Percentiles rank a stretch among this genome's conserved stretches.
Conservation (phyloP, 2,888 invertebrate species). For the Agelastica alni region DNA sequence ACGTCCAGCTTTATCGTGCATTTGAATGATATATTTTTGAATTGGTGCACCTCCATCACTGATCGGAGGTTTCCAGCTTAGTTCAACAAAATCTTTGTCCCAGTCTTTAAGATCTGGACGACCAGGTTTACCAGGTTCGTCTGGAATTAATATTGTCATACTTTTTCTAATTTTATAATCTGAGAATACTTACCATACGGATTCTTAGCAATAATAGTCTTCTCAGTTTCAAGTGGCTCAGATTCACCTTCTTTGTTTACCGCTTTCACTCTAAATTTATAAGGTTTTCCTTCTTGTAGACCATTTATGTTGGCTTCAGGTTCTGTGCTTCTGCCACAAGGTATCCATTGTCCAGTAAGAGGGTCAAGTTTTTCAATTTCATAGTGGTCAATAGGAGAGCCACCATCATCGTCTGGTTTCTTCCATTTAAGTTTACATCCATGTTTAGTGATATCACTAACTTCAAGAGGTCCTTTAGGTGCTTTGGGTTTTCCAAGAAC, state of each 20-base stretch:
- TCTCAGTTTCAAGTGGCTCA: constrained; percentile 92
- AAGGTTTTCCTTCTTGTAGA: constrained; percentile 92
- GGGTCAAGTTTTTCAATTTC: constrained; percentile 96
- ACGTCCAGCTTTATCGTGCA: constrained; percentile 86
- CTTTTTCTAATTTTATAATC: not conserved
- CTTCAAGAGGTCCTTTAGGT: constrained; percentile 86
- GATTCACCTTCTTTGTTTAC: constrained; percentile 98
- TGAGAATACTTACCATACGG: constrained; percentile 88
- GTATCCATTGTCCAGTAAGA: constrained; percentile 89
- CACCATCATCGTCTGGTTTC: constrained; percentile 95
- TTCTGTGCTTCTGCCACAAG: constrained; percentile 84
- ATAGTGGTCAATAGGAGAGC: constrained; percentile 90
- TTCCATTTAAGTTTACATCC: constrained; percentile 92
- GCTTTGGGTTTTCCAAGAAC: constrained; percentile 77
- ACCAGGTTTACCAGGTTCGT: constrained; percentile 91
- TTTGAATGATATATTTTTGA: constrained; percentile 91
- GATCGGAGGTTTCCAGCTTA: constrained; percentile 90
- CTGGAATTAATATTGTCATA: constrained; percentile 53
- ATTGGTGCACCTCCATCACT: constrained; percentile 96
- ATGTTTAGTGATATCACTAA: constrained; percentile 87
- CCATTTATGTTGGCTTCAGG: constrained; percentile 84
- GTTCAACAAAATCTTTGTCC: constrained; percentile 95
- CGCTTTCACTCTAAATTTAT: constrained; percentile 97
- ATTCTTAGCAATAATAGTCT: constrained; percentile 96
- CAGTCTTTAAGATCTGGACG: constrained; percentile 88